Base-by-base conservation (phyloP, 2,113 vertebrate species). In the Tragelaphus imberbis region DNA sequence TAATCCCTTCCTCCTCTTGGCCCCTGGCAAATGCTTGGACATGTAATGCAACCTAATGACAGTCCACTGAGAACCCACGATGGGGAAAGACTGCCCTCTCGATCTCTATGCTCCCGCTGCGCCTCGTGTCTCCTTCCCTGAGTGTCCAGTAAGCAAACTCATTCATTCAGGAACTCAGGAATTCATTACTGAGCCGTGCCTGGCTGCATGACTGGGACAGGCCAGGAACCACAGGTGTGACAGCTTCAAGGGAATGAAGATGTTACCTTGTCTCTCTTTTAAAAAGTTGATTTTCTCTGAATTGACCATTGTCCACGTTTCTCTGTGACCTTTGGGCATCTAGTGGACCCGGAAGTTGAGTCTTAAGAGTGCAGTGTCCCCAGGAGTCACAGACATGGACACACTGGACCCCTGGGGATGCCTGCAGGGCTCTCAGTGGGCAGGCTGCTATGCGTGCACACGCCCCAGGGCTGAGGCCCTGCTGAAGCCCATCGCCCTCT, bases 51-150 rank as follows among this genome's bases (percentile, higher is more conserved):
- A 40, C 49, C 84, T 65, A 16, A 27, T 19, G 23, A 68, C 28
- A 47, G 28, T 36, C 33, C n/a, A 25, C 40, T 4, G 7, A 0
- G 25, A 55, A 47, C 30, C 25, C 53, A 27, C 33, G 0, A 15
- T 58, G 33, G 51, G 27, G 44, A 94, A 40, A 84, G 28, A 55
- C n/a, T 6, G 15, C 1, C 14, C 77, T 36, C 59, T 4, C 0
- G 0, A 25, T n/a, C 61, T 85, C 71, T 5, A 15, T 13, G 4
- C 40, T 49, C 33, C 63, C 3, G 12, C 13, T 1, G 16, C 0
- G 0, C 25, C 81, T 11, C 5, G 4, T 11, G 56, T 3, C 16
- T 19, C 81, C 51, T 44, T 10, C 28, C 44, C 53, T 61, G 23
- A 21, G 12, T 15, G 33, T 33, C 25, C 55, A 13, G 1, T 2